Conservation (phyloP, 1,140 invertebrate species). For the Ostrea edulis region DNA sequence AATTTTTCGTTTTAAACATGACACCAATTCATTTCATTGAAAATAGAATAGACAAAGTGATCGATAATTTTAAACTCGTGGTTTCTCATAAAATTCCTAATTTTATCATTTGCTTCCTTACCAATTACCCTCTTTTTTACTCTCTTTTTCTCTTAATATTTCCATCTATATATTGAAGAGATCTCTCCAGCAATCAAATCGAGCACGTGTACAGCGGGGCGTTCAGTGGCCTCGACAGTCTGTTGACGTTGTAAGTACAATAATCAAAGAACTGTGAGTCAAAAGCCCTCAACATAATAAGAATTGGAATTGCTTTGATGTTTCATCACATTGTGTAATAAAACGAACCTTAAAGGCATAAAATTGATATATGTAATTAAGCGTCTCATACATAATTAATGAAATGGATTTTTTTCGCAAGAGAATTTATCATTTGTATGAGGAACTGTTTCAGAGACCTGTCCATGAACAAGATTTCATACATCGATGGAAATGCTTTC, state of each 20-base stretch:
- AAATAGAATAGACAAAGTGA: neutral
- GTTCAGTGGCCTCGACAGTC: conserved; percentile 76
- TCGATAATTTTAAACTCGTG: neutral
- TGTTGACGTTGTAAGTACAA: conserved; percentile 70
- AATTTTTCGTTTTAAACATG: neutral
- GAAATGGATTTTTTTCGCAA: neutral
- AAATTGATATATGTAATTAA: neutral
- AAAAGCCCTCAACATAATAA: neutral
- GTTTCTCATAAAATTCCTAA: neutral
- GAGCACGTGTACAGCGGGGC: conserved; percentile 72
- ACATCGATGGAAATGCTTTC: conserved; percentile 1
- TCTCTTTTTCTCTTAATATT: neutral
- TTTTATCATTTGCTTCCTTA: neutral
- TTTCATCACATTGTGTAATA: no score
- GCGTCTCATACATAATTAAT: neutral
- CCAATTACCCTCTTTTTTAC: neutral
- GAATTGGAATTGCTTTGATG: no score
- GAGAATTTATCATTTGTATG: neutral
- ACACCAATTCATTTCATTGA: no score
- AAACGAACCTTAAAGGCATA: no score
- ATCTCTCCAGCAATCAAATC: conserved; percentile 78
- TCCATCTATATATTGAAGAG: conserved; percentile 62
- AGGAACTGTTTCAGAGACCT: neutral
- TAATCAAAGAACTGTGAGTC: neutral
- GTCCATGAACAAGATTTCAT: neutral